Evolutionary conservation across 2,888 invertebrate species (phyloP), one percentile per base, ranked within the genome.

Genomic region (Dryomyza anilis): DNA sequence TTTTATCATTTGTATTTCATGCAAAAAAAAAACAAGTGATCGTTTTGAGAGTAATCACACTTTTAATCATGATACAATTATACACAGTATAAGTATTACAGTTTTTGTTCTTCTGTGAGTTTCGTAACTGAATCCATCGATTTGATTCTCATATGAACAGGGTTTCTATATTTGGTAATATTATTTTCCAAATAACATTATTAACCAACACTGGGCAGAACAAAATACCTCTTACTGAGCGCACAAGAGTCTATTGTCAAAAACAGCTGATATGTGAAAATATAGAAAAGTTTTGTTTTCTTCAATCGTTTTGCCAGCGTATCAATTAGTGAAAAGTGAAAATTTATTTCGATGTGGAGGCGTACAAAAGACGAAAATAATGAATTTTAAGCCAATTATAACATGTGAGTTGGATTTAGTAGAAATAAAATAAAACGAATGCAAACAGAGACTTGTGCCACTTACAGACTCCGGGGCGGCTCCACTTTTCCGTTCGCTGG

Each of bases 401-500:
- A 81, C 82, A n/a, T 81, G 81, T 80, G 70, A 77, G 77, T 71
- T 21, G 7, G 6, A 46, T 30, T 58, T 3, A 46, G 4, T 29
- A 6, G 19, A 21, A 16, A 8, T 56, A 6, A 16, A 29, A 45
- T n/a, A n/a, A n/a, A n/a, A 33, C 4, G 33, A n/a, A 23, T 30
- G 21, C n/a, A 19, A 62, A 61, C 5, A 33, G 2, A 33, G 12
- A 33, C n/a, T 33, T 4, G 21, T 25, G 7, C 2, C 3, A 2
- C 25, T 53, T 64, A n/a, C 74, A 93, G 93, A 92, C 86, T 90
- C 92, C 75, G 95, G 95, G 69, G 94, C 95, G 82, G 88, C 90
- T 83, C 91, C 91, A 74, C 87, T 95, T 68, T 95, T 95, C 84
- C 89, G 91, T 72, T 89, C 90, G n/a, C 84, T 96, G 75, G 91